Percentiles rank a stretch among this genome's conserved stretches.
Conservation (phyloP, 2,888 invertebrate species). For the Eupithecia pulchellata region DNA sequence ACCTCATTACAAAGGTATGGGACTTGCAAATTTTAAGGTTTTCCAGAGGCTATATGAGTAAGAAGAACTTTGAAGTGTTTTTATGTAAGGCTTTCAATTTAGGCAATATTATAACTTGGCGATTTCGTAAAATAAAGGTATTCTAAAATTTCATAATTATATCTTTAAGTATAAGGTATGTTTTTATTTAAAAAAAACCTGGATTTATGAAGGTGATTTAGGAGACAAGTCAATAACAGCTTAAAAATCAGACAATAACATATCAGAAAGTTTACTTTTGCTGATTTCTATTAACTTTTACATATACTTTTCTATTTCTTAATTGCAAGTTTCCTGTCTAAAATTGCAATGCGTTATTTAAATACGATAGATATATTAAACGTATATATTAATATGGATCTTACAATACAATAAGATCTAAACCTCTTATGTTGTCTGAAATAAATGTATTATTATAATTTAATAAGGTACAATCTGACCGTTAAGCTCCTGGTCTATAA, state of each 20-base stretch:
- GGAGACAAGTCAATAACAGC: not conserved
- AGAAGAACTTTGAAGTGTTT: not conserved
- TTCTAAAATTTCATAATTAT: no score
- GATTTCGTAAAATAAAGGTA: no score
- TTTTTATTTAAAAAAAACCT: no score
- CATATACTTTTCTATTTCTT: not conserved
- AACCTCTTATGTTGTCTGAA: no score
- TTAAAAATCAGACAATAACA: not conserved
- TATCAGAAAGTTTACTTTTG: not conserved
- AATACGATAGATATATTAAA: no score
- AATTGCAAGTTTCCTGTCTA: not conserved
- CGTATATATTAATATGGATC: no score
- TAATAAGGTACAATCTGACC: not conserved
- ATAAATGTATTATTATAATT: no score
- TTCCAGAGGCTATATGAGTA: not conserved
- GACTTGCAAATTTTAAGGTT: not conserved
- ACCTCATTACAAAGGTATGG: not conserved
- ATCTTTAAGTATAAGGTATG: no score
- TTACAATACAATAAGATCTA: no score
- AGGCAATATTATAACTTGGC: not conserved
- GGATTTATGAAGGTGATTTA: not conserved
- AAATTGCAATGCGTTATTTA: no score
- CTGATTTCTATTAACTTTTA: not conserved
- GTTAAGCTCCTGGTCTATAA: constrained; percentile 37
- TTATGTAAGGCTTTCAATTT: not conserved